Evolutionary conservation across 1,140 invertebrate genomes (phyloP).

Genomic region (Chrysoperla carnea): DNA sequence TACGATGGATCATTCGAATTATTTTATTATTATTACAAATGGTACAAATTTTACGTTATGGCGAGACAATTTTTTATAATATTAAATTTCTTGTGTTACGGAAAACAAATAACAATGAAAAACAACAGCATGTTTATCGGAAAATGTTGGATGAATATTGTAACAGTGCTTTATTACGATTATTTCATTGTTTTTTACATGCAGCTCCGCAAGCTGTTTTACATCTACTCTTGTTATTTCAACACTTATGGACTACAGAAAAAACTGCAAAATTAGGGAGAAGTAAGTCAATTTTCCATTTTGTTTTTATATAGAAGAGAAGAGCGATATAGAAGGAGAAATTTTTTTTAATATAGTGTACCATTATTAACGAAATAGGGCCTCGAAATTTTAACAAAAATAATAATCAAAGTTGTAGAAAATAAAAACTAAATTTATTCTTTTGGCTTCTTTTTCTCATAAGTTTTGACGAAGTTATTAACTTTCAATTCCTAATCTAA

Average conservation of each 20-base stretch:
- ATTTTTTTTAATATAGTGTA: too few species aligned
- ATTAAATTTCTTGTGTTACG: constrained; percentile 23
- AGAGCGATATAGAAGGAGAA: too few species aligned
- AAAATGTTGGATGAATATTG: constrained; percentile 35
- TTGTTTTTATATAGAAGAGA: neutral
- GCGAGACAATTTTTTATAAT: constrained; percentile 26
- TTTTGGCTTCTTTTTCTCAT: too few species aligned
- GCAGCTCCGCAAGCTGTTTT: constrained; percentile 22
- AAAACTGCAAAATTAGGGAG: constrained; percentile 1
- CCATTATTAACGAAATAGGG: too few species aligned
- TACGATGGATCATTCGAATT: constrained; percentile 24
- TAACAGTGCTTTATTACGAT: constrained; percentile 34
- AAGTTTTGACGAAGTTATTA: too few species aligned
- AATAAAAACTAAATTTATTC: too few species aligned
- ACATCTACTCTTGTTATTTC: constrained; percentile 17
- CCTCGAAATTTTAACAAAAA: too few species aligned
- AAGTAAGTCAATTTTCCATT: neutral
- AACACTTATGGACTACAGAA: constrained; percentile 3
- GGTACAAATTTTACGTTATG: constrained; percentile 24
- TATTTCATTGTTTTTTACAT: constrained; percentile 48
- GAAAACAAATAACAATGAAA: constrained; percentile 15
- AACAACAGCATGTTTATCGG: constrained; percentile 20
- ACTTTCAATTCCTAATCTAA: too few species aligned
- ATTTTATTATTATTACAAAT: constrained; percentile 25
- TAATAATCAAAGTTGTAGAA: too few species aligned